phyloP scores from a whole-genome alignment of 2,797 vertebrate species.

The Silurus aristotelis region DNA sequence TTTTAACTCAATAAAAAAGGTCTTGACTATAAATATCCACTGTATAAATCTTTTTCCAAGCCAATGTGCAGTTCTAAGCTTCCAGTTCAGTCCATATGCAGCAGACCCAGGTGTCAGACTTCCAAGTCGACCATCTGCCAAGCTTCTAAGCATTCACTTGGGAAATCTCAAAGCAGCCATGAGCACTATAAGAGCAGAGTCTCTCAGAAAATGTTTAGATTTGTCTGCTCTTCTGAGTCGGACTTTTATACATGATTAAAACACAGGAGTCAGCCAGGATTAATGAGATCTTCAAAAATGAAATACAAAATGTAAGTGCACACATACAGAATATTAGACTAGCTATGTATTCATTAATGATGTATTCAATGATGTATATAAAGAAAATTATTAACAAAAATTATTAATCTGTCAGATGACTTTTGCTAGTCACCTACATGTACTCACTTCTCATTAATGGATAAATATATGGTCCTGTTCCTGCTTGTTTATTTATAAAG shows the following conservation, averaged over 20 bases:
- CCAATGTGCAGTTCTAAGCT: constrained; percentile 1
- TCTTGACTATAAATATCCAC: background rate
- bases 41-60: background rate
- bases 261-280: background rate
- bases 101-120: constrained; percentile 7
- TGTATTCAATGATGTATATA: background rate
- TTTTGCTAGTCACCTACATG: background rate
- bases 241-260: constrained; percentile 25
- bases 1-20: background rate
- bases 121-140: constrained; percentile 40
- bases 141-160: constrained; percentile 16
- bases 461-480: background rate
- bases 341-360: background rate
- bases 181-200: constrained; percentile 11
- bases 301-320: background rate
- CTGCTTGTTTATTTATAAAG: constrained; percentile 31
- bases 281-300: constrained; percentile 31
- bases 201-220: constrained; percentile 17
- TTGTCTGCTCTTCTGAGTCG: constrained; percentile 15
- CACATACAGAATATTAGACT: background rate
- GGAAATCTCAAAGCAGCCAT: constrained; percentile 21
- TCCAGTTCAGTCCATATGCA: background rate
- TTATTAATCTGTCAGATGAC: background rate
- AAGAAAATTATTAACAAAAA: background rate
- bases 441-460: background rate